These are phyloP conservation scores for Pyrocoelia pectoralis DNA, from an alignment of 2,888 invertebrate species.

Conservation along the genomic window DNA sequence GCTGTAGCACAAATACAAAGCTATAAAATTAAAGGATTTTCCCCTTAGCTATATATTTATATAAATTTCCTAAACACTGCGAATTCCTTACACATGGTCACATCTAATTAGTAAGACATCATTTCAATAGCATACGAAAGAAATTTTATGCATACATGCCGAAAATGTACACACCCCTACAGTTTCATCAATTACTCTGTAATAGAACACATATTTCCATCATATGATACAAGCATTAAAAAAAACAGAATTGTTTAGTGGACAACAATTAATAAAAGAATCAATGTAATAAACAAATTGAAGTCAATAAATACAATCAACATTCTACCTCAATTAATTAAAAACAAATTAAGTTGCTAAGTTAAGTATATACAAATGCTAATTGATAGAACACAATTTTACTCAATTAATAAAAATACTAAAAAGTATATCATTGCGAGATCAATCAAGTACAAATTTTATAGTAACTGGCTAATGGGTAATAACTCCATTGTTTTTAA, in stretches of 20 bases:
- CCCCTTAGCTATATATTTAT: neutral
- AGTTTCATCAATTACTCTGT: neutral
- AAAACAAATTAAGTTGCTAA: neutral
- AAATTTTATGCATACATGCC: constrained; percentile 1
- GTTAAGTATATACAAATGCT: constrained; percentile 4
- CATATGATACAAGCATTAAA: neutral
- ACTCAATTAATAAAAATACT: neutral
- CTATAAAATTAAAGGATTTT: constrained; percentile 4
- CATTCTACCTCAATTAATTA: neutral
- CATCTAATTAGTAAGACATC: neutral
- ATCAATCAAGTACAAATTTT: constrained; percentile 4
- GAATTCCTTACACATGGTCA: neutral
- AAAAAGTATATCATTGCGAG: constrained; percentile 2
- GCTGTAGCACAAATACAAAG: constrained; percentile 54
- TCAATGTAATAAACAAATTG: neutral
- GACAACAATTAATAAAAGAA: constrained; percentile 6
- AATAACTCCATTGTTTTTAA: constrained; percentile 4
- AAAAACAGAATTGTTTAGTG: neutral
- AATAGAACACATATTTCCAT: constrained; percentile 1
- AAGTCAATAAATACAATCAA: constrained; percentile 8
- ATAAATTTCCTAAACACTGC: neutral
- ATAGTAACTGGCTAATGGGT: constrained; percentile 3
- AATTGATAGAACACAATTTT: constrained; percentile 3
- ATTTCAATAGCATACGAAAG: neutral
- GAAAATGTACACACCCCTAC: constrained; percentile 5